A percentile compares a stretch with the other conserved stretches of the same genome.
phyloP scores from a whole-genome alignment of 2,113 vertebrate genomes.

The Otis tarda region DNA sequence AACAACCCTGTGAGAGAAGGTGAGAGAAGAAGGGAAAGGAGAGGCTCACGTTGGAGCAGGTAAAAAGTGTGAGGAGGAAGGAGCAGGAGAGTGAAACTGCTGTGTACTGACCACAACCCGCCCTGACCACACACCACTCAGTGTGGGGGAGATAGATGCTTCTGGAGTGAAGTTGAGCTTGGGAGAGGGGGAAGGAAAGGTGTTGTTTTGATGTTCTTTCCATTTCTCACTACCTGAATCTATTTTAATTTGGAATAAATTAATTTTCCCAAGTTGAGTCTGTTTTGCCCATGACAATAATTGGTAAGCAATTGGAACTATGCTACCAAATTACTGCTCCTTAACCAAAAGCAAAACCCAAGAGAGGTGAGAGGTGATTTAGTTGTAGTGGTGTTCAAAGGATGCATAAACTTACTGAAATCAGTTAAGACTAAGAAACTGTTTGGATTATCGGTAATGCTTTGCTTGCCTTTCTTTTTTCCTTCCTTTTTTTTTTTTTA shows the following conservation, averaged over 20 bases:
- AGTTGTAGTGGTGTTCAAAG: not conserved
- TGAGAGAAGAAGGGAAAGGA: not conserved
- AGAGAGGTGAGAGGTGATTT: not conserved
- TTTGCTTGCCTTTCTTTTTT: not conserved
- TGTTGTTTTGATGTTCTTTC: not conserved
- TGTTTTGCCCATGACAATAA: not conserved
- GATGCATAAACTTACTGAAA: not conserved
- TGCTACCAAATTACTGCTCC: not conserved
- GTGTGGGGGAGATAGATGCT: rapidly evolving
- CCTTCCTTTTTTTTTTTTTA: not conserved
- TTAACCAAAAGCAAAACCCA: not conserved
- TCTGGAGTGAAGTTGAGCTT: not conserved
- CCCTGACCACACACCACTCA: rapidly evolving
- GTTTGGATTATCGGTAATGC: not conserved
- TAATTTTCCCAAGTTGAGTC: not conserved
- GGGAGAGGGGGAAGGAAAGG: not conserved
- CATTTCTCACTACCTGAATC: not conserved
- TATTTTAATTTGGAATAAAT: not conserved
- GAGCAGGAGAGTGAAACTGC: not conserved
- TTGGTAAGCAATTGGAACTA: not conserved
- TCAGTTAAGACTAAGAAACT: not conserved
- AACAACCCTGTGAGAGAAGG: not conserved
- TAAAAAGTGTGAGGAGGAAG: not conserved
- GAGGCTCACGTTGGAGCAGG: not conserved
- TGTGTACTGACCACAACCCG: not conserved